phyloP scores from a whole-genome alignment of 2,113 vertebrate species.

The Catharus minimus region DNA sequence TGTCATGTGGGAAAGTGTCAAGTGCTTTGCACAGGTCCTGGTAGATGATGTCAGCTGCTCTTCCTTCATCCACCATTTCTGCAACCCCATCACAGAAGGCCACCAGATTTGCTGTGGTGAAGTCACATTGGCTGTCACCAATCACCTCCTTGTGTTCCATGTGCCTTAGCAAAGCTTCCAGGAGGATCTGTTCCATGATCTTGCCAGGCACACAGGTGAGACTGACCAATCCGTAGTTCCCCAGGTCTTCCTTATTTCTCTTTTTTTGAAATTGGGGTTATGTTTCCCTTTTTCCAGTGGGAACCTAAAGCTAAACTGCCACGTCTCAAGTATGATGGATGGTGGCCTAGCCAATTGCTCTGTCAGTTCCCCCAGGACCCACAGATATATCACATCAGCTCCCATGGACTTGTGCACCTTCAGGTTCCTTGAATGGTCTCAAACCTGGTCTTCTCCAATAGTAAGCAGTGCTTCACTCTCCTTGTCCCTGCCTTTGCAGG shows the following conservation, averaged over 20 bases:
- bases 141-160: background rate
- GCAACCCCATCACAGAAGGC: background rate
- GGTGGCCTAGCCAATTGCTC: background rate
- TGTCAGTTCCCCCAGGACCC: background rate
- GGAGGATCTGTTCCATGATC: background rate
- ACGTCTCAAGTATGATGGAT: background rate
- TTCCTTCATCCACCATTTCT: background rate
- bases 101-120: background rate
- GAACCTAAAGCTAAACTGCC: background rate
- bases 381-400: rapidly evolving
- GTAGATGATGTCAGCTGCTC: background rate
- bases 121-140: background rate
- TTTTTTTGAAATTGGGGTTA: rapidly evolving
- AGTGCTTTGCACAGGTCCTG: background rate
- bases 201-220: background rate
- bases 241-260: background rate
- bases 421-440: background rate
- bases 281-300: background rate
- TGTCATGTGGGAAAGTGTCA: background rate
- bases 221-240: background rate
- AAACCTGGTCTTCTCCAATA: background rate
- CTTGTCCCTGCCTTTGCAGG: background rate
- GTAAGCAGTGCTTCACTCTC: background rate
- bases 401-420: background rate
- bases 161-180: background rate